Base-by-base conservation (phyloP, 2,888 invertebrate genomes). In the Scrobipalpa costella region DNA sequence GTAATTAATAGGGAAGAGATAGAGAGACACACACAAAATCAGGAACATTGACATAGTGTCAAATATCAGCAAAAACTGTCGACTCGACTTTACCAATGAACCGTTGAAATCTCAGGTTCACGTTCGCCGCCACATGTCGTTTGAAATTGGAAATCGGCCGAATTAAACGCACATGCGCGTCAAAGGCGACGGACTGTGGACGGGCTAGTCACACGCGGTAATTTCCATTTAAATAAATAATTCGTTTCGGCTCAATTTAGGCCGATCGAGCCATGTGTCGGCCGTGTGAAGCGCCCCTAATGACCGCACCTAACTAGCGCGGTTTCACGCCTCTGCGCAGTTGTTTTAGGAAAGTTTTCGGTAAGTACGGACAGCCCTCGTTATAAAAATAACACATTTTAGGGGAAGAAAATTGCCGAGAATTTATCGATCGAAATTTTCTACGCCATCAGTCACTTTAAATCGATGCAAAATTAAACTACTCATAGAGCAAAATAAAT, bases 151-250 rank as follows among this genome's bases (percentile, higher is more conserved):
- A 62, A 65, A 65, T 63, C 57, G 76, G 74, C 75, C 72, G 75
- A 80, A 83, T 81, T 77, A 77, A 76, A 72, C 80, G 77, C 84
- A 84, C 84, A 85, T 84, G 84, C 81, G 80, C 77, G 77, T 78
- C 78, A 78, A 75, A 73, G 76, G 72, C 69, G 69, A 66, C 71
- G 69, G 69, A 60, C 67, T 55, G 27, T 72, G 73, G 68, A 73
- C 52, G 52, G 21, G 78, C 76, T 77, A 81, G 79, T 77, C 81
- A 78, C 79, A 78, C 68, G 72, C 68, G 77, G 78, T 85, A 86
- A 88, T 88, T 87, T 86, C 81, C 88, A 85, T 90, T 86, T 90
- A 89, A 90, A 90, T 89, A 88, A 89, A 89, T 90, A 88, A 91
- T 91, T 89, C 82, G 85, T 83, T 84, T 81, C 85, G 86, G 84